Conservation (phyloP, 1,140 invertebrate genomes). For the Aphelinus atriplicis region DNA sequence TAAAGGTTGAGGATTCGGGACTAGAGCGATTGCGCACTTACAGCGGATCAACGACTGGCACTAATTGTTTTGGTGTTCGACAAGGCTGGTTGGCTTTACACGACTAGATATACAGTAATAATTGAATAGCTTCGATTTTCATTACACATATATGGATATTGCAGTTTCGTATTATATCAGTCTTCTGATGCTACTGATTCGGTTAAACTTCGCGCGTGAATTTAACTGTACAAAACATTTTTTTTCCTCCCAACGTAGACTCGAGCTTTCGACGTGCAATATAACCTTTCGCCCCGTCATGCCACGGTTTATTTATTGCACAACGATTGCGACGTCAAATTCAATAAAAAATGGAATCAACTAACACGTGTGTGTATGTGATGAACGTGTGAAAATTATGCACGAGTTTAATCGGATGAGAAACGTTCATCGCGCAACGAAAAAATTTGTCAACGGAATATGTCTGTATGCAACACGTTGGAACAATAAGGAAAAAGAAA, state of each 20-base stretch:
- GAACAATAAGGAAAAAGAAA: too few species aligned
- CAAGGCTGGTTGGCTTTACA: slow-evolving; percentile 14
- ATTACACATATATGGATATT: slow-evolving; percentile 19
- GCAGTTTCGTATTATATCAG: slow-evolving; percentile 32
- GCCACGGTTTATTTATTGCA: too few species aligned
- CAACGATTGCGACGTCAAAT: too few species aligned
- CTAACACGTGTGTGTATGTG: too few species aligned
- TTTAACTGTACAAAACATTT: slow-evolving; percentile 18
- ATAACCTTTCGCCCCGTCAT: too few species aligned
- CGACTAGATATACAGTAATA: slow-evolving; percentile 21
- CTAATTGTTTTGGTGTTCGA: not conserved
- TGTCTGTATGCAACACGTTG: too few species aligned
- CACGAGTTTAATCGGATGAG: too few species aligned
- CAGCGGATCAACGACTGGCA: slow-evolving; percentile 9
- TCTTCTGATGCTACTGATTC: slow-evolving; percentile 38
- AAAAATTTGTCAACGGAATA: too few species aligned
- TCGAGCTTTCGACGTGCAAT: too few species aligned
- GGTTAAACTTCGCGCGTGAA: slow-evolving; percentile 1
- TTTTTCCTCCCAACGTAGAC: not conserved
- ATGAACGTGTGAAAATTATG: too few species aligned
- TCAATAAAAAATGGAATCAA: too few species aligned
- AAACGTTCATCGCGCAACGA: too few species aligned
- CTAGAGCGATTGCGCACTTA: not conserved
- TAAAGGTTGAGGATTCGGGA: not conserved
- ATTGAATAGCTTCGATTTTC: slow-evolving; percentile 15